Percentiles rank a stretch among this genome's conserved stretches.
Conservation (phyloP, 2,797 vertebrate species). For the Leptodactylus fallax region DNA sequence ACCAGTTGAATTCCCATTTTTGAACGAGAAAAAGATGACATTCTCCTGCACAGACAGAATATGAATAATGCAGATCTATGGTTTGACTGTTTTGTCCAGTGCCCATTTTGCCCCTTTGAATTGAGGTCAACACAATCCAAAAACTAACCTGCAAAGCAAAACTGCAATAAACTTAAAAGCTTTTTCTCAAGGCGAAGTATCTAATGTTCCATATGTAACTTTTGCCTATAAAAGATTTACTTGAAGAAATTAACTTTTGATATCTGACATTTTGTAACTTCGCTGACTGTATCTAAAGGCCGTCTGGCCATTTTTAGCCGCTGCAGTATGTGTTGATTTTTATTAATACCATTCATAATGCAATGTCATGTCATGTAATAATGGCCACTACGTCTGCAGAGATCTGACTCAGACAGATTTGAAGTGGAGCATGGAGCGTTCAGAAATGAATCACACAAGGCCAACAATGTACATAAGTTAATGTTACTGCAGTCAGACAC, state of each 20-base stretch:
- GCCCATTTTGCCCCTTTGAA: no score
- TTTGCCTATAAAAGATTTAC: not conserved
- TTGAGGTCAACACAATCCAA: no score
- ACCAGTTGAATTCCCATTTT: no score
- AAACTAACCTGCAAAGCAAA: not conserved
- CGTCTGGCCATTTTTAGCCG: not conserved
- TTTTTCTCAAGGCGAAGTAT: not conserved
- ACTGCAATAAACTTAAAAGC: not conserved
- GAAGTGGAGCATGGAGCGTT: not conserved
- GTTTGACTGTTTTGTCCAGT: no score
- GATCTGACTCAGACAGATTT: constrained; percentile 35
- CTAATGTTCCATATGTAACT: not conserved
- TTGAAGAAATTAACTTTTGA: not conserved
- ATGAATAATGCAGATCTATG: no score
- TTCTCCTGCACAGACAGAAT: no score
- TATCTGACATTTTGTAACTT: not conserved
- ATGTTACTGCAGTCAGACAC: not conserved
- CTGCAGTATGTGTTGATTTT: constrained; percentile 12
- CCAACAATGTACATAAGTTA: not conserved
- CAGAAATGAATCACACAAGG: constrained; percentile 1
- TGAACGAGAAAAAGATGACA: no score
- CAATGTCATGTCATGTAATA: constrained; percentile 16
- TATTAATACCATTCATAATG: constrained; percentile 31
- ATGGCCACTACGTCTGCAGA: not conserved
- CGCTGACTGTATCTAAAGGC: not conserved